These are phyloP conservation scores for Dendrocopos noguchii DNA, from an alignment of 2,113 vertebrate species.

Conservation along the genomic window DNA sequence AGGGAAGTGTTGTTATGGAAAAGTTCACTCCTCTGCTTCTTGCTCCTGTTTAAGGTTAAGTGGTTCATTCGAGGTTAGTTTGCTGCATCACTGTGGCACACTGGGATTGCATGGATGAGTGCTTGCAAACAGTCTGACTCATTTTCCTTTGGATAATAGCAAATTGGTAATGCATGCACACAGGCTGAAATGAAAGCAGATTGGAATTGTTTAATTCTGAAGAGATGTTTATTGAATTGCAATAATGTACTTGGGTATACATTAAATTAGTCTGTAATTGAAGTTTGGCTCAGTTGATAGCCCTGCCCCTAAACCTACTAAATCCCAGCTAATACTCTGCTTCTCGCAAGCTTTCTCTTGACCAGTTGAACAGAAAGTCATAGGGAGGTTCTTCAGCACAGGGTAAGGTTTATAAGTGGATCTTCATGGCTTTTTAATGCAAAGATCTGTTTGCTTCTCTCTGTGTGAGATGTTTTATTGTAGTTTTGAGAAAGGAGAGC, in stretches of 20 bases:
- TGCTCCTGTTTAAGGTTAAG: background rate
- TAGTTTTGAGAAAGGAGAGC: background rate
- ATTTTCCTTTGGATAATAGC: constrained; percentile 20
- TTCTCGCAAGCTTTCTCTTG: background rate
- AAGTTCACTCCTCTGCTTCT: background rate
- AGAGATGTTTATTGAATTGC: constrained; percentile 71
- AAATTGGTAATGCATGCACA: constrained; percentile 1
- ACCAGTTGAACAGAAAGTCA: background rate
- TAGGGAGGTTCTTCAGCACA: background rate
- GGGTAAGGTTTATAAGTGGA: background rate
- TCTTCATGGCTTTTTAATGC: background rate
- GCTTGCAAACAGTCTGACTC: background rate
- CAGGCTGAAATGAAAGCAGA: constrained; percentile 50
- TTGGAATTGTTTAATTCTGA: constrained; percentile 64
- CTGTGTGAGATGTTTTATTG: background rate
- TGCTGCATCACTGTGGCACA: background rate
- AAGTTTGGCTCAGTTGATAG: constrained; percentile 37
- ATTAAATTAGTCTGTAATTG: constrained; percentile 69
- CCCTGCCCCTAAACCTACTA: constrained; percentile 23
- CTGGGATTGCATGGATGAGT: background rate
- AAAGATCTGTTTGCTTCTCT: background rate
- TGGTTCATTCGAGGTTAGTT: background rate
- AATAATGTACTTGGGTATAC: constrained; percentile 53
- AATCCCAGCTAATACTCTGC: constrained; percentile 18
- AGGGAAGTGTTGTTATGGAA: background rate